A percentile compares a stretch with the other conserved stretches of the same genome.
These are phyloP conservation scores for Aradus depressus DNA, from an alignment of 2,888 invertebrate species.

Conservation along the genomic window DNA sequence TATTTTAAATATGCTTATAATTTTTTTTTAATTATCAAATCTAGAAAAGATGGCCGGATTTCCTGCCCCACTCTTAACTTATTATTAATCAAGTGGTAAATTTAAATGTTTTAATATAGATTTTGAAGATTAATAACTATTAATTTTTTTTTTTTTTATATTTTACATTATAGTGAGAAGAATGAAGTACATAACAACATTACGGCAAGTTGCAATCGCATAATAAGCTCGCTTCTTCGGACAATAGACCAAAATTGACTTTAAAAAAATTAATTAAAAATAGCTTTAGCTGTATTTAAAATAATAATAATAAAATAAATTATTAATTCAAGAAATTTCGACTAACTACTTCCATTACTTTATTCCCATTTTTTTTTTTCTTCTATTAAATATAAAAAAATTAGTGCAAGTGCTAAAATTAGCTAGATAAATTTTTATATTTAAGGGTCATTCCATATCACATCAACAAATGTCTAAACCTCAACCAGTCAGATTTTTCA, in stretches of 20 bases:
- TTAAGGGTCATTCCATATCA: too few relatives aligned
- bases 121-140: neutral
- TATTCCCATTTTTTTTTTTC: too few relatives aligned
- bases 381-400: too few relatives aligned
- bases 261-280: neutral
- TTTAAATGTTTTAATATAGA: constrained; percentile 6
- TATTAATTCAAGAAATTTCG: neutral
- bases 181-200: constrained; percentile 10
- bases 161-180: neutral
- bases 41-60: constrained; percentile 27
- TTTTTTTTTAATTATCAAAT: constrained; percentile 17
- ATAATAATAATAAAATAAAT: neutral
- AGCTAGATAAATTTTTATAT: neutral
- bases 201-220: constrained; percentile 17
- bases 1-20: neutral
- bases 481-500: too few relatives aligned
- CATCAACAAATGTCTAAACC: too few relatives aligned
- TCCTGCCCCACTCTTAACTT: constrained; percentile 19
- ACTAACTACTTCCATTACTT: too few relatives aligned
- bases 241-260: constrained; percentile 11
- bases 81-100: constrained; percentile 18
- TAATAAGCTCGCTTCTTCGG: constrained; percentile 27
- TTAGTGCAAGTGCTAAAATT: neutral
- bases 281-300: neutral
- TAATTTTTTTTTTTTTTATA: too few relatives aligned